These are phyloP conservation scores for Drosophila rhopaloa DNA, from an alignment of 1,140 invertebrate genomes.

Conservation along the genomic window DNA sequence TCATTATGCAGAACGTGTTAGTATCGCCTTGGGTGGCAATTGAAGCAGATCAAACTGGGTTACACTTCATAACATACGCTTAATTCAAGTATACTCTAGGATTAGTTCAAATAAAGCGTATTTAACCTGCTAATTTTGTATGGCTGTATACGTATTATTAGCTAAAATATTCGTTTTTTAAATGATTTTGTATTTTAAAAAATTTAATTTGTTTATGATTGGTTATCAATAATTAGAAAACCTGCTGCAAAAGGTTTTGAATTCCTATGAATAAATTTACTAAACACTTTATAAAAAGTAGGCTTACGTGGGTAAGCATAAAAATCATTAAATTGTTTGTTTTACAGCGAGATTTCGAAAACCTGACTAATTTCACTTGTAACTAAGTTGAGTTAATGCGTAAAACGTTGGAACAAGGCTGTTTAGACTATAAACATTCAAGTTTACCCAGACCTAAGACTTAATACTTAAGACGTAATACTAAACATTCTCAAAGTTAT, in stretches of 20 bases:
- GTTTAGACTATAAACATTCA: conserved; percentile 3
- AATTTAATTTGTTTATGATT: too few relatives aligned
- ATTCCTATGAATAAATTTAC: too few relatives aligned
- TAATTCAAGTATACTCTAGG: too few relatives aligned
- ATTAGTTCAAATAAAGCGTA: too few relatives aligned
- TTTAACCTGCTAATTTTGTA: too few relatives aligned
- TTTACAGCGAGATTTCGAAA: neutral
- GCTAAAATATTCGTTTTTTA: too few relatives aligned
- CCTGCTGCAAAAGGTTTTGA: too few relatives aligned
- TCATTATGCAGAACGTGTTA: conserved; percentile 33
- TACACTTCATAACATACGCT: neutral
- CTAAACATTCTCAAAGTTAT: conserved; percentile 1
- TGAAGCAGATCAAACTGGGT: conserved; percentile 3
- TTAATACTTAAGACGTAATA: neutral
- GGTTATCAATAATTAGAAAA: too few relatives aligned
- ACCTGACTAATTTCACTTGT: neutral
- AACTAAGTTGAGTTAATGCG: neutral
- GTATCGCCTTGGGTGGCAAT: conserved; percentile 22
- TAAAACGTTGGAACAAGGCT: neutral
- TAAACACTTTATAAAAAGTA: neutral
- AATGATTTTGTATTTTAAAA: too few relatives aligned
- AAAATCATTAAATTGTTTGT: neutral
- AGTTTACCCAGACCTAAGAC: neutral
- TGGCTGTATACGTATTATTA: too few relatives aligned
- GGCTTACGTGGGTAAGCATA: neutral